Evolutionary conservation across 2,888 invertebrate species (phyloP), one percentile per base, ranked within the genome.

Genomic region (Acleris literana): DNA sequence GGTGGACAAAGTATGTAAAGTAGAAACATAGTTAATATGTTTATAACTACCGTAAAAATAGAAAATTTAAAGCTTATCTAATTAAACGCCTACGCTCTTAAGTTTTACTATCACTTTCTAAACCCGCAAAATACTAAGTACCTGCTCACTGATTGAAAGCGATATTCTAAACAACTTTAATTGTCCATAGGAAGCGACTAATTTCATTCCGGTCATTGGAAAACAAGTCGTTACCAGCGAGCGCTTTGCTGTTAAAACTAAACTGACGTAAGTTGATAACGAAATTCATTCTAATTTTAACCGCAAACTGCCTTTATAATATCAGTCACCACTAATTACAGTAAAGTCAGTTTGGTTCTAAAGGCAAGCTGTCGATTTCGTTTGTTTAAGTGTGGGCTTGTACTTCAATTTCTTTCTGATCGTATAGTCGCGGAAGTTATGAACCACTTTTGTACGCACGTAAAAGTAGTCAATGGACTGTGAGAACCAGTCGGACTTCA

Each of bases 371-470:
- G 57, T 57, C 62, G 64, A 60, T 64, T 68, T 68, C 55, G 22
- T 68, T 68, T 60, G 68, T 64, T 68, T 54, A 51, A 56, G 48
- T 60, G 64, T 55, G 44, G 44, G 54, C 54, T 55, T 59, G 7
- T 64, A 48, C 11, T 44, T 43, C n/a, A 49, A 60, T 54, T 60
- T 49, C 43, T 25, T 13, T 43, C 52, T 49, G 17, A 18, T 25
- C 20, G 54, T 49, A n/a, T n/a, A 25, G 17, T 25, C 70, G 67
- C 83, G 84, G 84, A 85, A 83, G 82, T 82, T 70, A 71, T 73
- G 82, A 65, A 72, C 84, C 68, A 81, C 77, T 79, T 85, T 72
- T 69, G 62, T 63, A 71, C 69, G 72, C 75, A 70, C 77, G 77
- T 80, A 77, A 76, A 78, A 77, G 76, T 75, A 71, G 70, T 70